A percentile compares a stretch with the other conserved stretches of the same genome.
Conservation (phyloP, 35 echinoderm and acorn worm genomes). For the Apostichopus japonicus region DNA sequence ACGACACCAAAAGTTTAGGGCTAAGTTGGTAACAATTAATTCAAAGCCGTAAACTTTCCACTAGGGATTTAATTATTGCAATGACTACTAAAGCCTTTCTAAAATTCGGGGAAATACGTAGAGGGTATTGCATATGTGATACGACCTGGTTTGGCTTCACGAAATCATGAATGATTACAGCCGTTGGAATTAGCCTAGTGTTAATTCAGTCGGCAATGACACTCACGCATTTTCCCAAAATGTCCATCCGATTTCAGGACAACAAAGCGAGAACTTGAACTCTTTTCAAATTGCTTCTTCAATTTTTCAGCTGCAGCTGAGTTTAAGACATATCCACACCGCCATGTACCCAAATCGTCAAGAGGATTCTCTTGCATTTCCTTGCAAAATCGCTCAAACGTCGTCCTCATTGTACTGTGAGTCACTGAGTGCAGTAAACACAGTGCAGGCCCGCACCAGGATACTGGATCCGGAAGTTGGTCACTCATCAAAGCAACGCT, state of each 20-base stretch:
- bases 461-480: too few relatives aligned
- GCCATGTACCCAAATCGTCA: not conserved
- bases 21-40: not conserved
- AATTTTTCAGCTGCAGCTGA: not conserved
- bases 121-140: not conserved
- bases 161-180: not conserved
- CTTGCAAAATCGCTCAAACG: too few relatives aligned
- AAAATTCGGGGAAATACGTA: not conserved
- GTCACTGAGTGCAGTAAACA: too few relatives aligned
- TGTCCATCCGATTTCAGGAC: conserved; percentile 28
- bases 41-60: not conserved
- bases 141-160: not conserved
- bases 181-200: conserved; percentile 2
- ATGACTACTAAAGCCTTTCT: not conserved
- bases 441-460: too few relatives aligned
- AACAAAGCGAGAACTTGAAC: conserved; percentile 25
- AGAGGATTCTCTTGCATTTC: not conserved
- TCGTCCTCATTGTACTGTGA: too few relatives aligned
- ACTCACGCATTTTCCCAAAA: conserved; percentile 14
- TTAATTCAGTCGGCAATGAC: not conserved
- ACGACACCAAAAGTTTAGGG: not conserved
- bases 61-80: not conserved
- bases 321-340: not conserved
- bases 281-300: conserved; percentile 11
- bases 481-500: too few relatives aligned